phyloP scores from a whole-genome alignment of 2,888 invertebrate species.

The Troides helena region DNA sequence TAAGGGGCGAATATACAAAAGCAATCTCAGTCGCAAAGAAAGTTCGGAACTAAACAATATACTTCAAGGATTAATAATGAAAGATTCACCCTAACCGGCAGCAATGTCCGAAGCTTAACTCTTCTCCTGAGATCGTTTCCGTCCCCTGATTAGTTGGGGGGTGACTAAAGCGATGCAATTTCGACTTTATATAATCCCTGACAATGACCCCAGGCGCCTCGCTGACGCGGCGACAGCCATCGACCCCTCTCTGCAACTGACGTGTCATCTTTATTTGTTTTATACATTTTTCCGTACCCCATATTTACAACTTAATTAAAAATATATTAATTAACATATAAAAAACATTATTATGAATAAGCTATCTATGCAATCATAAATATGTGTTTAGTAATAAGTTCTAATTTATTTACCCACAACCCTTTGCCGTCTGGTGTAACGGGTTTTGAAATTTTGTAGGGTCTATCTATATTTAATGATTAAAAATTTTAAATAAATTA shows the following conservation, averaged over 20 bases:
- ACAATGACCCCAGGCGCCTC: conserved; percentile 40
- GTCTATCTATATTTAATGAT: conserved; percentile 5
- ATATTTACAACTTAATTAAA: background rate
- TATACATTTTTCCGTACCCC: conserved; percentile 39
- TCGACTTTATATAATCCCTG: conserved; percentile 37
- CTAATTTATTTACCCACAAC: conserved; percentile 13
- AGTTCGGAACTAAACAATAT: conserved; percentile 4
- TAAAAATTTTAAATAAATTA: conserved; percentile 8
- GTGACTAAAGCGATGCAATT: conserved; percentile 38
- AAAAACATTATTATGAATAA: no score
- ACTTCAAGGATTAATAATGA: conserved; percentile 31
- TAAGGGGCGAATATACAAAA: background rate
- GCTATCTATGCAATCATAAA: background rate
- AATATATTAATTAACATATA: conserved; percentile 5
- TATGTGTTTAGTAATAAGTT: background rate
- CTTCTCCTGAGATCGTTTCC: conserved; percentile 35
- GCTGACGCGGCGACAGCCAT: conserved; percentile 37
- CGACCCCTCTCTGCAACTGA: conserved; percentile 48
- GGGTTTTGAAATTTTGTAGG: conserved; percentile 7
- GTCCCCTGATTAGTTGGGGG: conserved; percentile 30
- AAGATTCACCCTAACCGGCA: conserved; percentile 22
- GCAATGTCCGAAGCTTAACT: conserved; percentile 28
- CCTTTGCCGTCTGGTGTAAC: conserved; percentile 7
- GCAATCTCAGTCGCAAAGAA: background rate
- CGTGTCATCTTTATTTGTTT: conserved; percentile 50